phyloP scores from a whole-genome alignment of 2,888 invertebrate species.

The Hedychridium roseum region DNA sequence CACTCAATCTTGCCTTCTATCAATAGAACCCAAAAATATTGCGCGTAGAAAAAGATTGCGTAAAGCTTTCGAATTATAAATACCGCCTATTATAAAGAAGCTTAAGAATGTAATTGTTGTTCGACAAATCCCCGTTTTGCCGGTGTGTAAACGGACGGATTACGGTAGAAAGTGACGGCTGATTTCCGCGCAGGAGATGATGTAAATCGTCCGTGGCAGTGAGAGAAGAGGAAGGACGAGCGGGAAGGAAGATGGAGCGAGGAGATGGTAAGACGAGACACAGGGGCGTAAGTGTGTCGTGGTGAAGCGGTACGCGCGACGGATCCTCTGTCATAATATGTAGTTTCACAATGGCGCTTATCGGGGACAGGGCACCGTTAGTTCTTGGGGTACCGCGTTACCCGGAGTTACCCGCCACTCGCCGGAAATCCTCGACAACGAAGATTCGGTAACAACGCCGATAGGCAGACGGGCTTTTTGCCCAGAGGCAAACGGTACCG shows the following conservation, averaged over 20 bases:
- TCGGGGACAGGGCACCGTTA: conserved; percentile 60
- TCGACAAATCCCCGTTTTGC: background rate
- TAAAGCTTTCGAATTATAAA: too few species aligned
- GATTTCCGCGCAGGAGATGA: conserved; percentile 1
- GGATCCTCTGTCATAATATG: conserved; percentile 58
- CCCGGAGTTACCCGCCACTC: conserved; percentile 30
- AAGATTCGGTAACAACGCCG: too few species aligned
- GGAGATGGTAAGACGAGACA: conserved; percentile 41
- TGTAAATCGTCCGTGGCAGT: too few species aligned
- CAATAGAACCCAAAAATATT: too few species aligned
- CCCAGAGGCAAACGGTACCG: too few species aligned
- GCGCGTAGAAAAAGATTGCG: too few species aligned
- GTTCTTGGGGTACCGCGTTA: conserved; percentile 54
- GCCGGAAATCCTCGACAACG: conserved; percentile 35
- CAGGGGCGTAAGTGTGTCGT: conserved; percentile 52
- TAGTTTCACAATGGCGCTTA: conserved; percentile 59
- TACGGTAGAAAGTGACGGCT: conserved; percentile 2
- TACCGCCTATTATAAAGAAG: too few species aligned
- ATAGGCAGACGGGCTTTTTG: too few species aligned
- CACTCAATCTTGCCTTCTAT: too few species aligned
- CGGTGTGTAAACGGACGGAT: background rate
- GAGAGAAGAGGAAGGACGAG: conserved; percentile 14
- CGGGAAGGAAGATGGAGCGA: conserved; percentile 13
- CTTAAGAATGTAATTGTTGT: too few species aligned
- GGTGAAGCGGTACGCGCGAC: conserved; percentile 55